phyloP scores from a whole-genome alignment of 2,888 invertebrate genomes.

The Nomada lathburiana region DNA sequence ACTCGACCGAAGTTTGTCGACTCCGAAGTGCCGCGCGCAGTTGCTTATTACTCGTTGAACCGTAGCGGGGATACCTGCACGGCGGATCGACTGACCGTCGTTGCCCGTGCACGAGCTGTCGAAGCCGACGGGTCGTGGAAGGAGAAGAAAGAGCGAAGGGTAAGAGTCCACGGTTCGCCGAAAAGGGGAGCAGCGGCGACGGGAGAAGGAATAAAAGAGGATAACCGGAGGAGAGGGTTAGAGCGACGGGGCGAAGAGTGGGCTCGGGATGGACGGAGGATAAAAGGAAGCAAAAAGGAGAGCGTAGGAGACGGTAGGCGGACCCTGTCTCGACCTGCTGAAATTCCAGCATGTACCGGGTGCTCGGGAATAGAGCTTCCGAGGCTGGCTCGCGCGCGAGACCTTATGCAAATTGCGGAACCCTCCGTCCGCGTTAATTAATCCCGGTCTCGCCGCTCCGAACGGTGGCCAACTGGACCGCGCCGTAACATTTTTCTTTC shows the following conservation, averaged over 20 bases:
- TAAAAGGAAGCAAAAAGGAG: conserved; percentile 49
- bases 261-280: conserved; percentile 3
- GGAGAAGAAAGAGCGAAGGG: conserved; percentile 1
- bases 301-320: conserved; percentile 63
- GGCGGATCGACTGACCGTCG: conserved; percentile 3
- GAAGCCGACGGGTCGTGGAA: conserved; percentile 16
- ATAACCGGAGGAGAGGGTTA: background rate
- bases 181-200: background rate
- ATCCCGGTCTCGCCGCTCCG: conserved; percentile 23
- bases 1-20: too few relatives aligned
- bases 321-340: conserved; percentile 71
- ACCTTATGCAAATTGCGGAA: conserved; percentile 48
- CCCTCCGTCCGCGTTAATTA: conserved; percentile 46
- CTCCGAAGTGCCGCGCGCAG: too few relatives aligned
- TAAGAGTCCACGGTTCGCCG: background rate
- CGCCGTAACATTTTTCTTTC: conserved; percentile 13
- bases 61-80: too few relatives aligned
- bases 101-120: background rate
- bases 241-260: conserved; percentile 9
- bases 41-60: too few relatives aligned
- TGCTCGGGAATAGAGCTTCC: conserved; percentile 59
- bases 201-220: background rate
- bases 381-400: conserved; percentile 2
- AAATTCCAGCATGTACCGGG: conserved; percentile 75
- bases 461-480: conserved; percentile 13